Evolutionary conservation across 2,888 invertebrate species (phyloP), one percentile per base, ranked within the genome.

Genomic region (Folsomia manolachei): DNA sequence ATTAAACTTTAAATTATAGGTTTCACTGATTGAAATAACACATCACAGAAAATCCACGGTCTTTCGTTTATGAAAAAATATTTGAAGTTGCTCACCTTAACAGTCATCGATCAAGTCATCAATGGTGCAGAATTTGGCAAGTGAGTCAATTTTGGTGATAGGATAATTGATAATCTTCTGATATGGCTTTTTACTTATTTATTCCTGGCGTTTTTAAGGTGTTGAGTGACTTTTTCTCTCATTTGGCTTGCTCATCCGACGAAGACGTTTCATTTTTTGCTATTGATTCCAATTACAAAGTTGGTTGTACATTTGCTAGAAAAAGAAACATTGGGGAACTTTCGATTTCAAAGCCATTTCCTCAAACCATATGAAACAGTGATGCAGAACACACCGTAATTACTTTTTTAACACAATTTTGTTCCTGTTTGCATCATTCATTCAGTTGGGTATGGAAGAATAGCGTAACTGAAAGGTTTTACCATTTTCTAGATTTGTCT

Each of bases 71-170:
- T 7, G 75, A 78, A 66, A 76, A 72, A 62, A 75, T 78, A 64
- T 73, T 76, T 63, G 75, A 76, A 60, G 76, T 76, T 4, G 75
- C 75, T 7, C 71, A 76, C 23, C 53, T 71, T 24, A 78, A 78
- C 63, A 72, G 74, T 56, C 65, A 72, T 63, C 64, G 78, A 39
- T 69, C 76, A 39, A 69, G 73, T 39, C 67, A 73, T 25, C 76
- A 76, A 19, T 76, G 75, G 76, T 75, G 71, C 9, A 72, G 72
- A 51, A 76, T 78, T n/a, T 78, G 78, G 78, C 71, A 78, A 69
- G 76, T 74, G 63, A 27, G n/a, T n/a, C n/a, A n/a, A n/a, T n/a
- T n/a, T n/a, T n/a, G n/a, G n/a, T n/a, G n/a, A n/a, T 18, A 51
- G 51, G 51, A 11, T 51, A 51, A 51, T n/a, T n/a, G 39, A 19